phyloP scores from a whole-genome alignment of 2,113 vertebrate species.

The Corvus hawaiiensis region DNA sequence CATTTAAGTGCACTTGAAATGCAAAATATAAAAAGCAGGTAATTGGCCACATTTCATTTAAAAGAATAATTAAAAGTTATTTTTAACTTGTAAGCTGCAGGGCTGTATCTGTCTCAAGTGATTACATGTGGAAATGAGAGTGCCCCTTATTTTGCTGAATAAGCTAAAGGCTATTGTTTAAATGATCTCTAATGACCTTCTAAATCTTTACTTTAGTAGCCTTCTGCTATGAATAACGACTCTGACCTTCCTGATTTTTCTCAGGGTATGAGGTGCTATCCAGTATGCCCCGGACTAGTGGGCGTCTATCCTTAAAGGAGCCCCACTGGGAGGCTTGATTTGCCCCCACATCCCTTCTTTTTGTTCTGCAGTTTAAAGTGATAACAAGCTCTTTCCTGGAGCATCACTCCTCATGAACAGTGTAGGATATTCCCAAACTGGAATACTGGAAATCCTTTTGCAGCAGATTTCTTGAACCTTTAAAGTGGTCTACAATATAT shows the following conservation, averaged over 20 bases:
- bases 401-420: fast-evolving
- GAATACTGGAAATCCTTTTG: not conserved
- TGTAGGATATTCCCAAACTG: not conserved
- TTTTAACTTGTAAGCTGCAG: not conserved
- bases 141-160: not conserved
- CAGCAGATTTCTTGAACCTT: not conserved
- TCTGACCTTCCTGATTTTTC: constrained; percentile 16
- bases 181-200: not conserved
- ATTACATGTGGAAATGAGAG: not conserved
- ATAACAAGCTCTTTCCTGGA: not conserved
- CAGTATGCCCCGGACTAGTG: not conserved
- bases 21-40: not conserved
- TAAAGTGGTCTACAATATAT: not conserved
- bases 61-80: not conserved
- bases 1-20: fast-evolving
- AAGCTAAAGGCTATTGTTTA: not conserved
- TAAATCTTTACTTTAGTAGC: constrained; percentile 2
- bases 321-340: not conserved
- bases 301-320: not conserved
- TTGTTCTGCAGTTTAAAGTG: not conserved
- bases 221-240: not conserved
- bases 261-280: not conserved
- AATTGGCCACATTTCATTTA: not conserved
- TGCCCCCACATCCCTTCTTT: not conserved
- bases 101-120: not conserved